phyloP scores from a whole-genome alignment of 2,113 vertebrate genomes.

The Benitochromis conjunctus region DNA sequence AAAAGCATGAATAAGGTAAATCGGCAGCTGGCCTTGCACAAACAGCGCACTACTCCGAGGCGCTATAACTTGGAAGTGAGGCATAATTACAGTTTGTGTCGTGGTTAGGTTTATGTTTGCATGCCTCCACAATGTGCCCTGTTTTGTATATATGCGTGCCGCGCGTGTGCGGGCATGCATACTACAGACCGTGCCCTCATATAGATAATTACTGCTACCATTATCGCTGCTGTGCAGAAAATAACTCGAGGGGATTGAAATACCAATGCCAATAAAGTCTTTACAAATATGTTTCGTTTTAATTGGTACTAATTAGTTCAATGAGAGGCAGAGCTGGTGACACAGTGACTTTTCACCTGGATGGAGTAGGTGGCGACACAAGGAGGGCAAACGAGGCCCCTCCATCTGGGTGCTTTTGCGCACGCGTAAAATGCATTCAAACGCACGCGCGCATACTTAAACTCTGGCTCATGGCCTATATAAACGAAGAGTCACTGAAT shows the following conservation, averaged over 20 bases:
- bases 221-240: neutral
- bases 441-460: neutral
- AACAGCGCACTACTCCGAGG: neutral
- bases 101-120: neutral
- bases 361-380: neutral
- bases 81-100: constrained; percentile 35
- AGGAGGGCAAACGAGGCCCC: neutral
- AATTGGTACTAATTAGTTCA: neutral
- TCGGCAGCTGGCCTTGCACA: neutral
- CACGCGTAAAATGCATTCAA: neutral
- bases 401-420: neutral
- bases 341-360: neutral
- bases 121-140: neutral
- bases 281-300: neutral
- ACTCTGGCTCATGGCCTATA: neutral
- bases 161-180: neutral
- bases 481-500: constrained; percentile 25
- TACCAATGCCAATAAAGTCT: neutral
- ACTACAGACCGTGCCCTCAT: neutral
- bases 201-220: neutral
- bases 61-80: neutral
- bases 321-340: neutral
- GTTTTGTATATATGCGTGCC: neutral
- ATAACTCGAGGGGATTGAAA: neutral
- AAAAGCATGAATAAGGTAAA: neutral